Conservation (phyloP, 2,113 vertebrate species). For the Lethenteron reissneri region DNA sequence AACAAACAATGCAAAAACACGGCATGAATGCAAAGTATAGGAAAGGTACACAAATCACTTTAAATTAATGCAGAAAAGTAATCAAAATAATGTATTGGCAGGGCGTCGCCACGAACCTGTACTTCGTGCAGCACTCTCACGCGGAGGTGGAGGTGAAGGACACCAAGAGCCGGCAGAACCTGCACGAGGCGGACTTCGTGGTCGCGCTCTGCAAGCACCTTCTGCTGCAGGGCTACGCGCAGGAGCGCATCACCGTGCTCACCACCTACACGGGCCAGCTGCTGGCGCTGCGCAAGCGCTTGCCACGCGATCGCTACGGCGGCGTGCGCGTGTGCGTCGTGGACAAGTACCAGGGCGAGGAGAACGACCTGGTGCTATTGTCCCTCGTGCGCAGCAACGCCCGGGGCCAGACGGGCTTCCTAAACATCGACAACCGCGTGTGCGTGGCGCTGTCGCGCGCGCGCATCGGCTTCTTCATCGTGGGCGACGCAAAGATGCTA, state of each 20-base stretch:
- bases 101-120: conserved; percentile 51
- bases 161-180: conserved; percentile 62
- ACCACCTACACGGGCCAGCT: conserved; percentile 76
- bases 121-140: conserved; percentile 53
- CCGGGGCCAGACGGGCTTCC: conserved; percentile 43
- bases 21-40: too few relatives aligned
- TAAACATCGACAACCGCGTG: conserved; percentile 59
- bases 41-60: background rate
- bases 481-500: conserved; percentile 56
- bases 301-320: conserved; percentile 37
- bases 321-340: conserved; percentile 73
- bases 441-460: conserved; percentile 77
- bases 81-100: conserved; percentile 14
- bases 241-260: conserved; percentile 73
- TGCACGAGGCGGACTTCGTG: conserved; percentile 51
- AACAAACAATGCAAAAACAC: too few relatives aligned
- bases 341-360: conserved; percentile 89
- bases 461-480: conserved; percentile 64
- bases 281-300: conserved; percentile 42
- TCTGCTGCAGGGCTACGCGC: conserved; percentile 48
- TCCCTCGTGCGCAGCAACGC: conserved; percentile 70
- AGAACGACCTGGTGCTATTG: conserved; percentile 73
- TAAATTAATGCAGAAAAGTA: background rate
- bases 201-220: conserved; percentile 59
- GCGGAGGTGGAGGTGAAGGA: conserved; percentile 48